Conservation (phyloP, 2,113 vertebrate species). For the Salvelinus sp. region DNA sequence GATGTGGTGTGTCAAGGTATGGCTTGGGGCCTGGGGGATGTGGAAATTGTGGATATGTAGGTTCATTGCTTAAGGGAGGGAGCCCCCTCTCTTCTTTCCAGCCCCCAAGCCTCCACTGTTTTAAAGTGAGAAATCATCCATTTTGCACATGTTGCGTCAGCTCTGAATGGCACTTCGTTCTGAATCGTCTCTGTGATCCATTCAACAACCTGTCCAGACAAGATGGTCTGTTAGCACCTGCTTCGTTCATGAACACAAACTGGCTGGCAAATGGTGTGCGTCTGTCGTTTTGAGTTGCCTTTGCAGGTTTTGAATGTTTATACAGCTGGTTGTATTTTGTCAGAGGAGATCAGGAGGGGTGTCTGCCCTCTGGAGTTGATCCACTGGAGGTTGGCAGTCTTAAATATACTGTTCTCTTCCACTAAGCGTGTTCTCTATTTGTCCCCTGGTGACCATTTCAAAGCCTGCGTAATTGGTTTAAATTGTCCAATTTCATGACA, state of each 20-base stretch:
- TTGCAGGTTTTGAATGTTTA: conserved; percentile 42
- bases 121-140: conserved; percentile 47
- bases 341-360: conserved; percentile 31
- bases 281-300: not conserved
- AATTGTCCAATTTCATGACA: not conserved
- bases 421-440: conserved; percentile 34
- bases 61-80: no score
- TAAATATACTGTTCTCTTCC: conserved; percentile 39
- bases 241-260: conserved; percentile 11
- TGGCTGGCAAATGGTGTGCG: conserved; percentile 8
- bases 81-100: no score
- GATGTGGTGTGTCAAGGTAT: conserved; percentile 21
- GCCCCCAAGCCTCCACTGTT: conserved; percentile 24
- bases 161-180: conserved; percentile 45
- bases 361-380: conserved; percentile 46
- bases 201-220: conserved; percentile 28
- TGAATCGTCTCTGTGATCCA: conserved; percentile 52
- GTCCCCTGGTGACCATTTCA: conserved; percentile 42
- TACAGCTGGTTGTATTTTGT: conserved; percentile 62
- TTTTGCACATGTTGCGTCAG: conserved; percentile 37
- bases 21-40: conserved; percentile 10
- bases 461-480: conserved; percentile 40
- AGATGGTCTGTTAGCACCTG: conserved; percentile 11
- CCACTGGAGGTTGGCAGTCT: conserved; percentile 44
- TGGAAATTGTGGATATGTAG: conserved; percentile 19